phyloP scores from a whole-genome alignment of 2,797 vertebrate species.

The Acropternis orthonyx region DNA sequence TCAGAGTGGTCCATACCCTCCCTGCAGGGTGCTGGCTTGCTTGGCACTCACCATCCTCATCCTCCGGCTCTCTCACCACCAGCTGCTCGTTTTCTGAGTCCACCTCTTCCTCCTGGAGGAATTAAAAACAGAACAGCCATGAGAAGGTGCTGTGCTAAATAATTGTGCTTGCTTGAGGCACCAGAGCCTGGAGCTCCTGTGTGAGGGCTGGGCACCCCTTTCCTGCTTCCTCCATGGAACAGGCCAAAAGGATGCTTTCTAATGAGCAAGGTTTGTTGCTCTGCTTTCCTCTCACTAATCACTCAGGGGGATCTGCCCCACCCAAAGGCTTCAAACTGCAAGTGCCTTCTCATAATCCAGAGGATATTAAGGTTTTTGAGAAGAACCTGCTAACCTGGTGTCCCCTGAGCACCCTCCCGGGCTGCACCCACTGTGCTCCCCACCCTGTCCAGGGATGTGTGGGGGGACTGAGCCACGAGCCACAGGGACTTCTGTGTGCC shows the following conservation, averaged over 20 bases:
- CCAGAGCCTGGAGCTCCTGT: background rate
- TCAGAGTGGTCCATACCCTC: background rate
- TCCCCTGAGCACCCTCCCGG: background rate
- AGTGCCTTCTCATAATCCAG: rapidly evolving
- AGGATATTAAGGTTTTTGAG: background rate
- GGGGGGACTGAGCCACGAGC: background rate
- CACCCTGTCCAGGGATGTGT: background rate
- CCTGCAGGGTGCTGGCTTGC: background rate
- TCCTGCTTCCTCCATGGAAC: background rate
- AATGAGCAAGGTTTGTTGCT: rapidly evolving
- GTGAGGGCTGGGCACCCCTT: background rate
- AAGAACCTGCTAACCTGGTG: background rate
- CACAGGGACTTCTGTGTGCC: rapidly evolving
- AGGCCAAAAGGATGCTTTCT: background rate
- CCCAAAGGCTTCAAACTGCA: background rate
- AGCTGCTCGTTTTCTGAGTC: constrained; percentile 68
- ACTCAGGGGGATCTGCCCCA: background rate
- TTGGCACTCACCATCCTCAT: constrained; percentile 69
- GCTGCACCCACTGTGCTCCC: background rate
- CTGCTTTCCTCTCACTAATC: background rate
- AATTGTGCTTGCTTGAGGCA: rapidly evolving
- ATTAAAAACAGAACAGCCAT: background rate
- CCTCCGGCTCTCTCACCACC: constrained; percentile 58
- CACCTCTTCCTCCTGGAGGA: constrained; percentile 68
- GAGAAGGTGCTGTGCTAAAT: background rate